Evolutionary conservation across 2,797 vertebrate genomes (phyloP), one percentile per base, ranked within the genome.

Genomic region (Alectoris magna): DNA sequence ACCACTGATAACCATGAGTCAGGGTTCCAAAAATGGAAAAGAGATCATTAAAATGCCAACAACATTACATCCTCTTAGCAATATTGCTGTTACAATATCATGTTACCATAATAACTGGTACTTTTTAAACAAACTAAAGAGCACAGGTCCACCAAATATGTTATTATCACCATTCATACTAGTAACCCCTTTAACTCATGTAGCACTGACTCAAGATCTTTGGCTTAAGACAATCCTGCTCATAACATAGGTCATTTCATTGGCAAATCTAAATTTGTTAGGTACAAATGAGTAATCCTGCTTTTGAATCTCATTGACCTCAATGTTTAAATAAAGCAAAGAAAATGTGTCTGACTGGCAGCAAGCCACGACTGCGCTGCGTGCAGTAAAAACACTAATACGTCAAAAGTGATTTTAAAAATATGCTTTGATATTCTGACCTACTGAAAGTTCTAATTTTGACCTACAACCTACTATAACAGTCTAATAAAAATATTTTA

Each of bases 291-390:
- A 93, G 91, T 92, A 94, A 92, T 92, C 51, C 46, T 84, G 24
- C 84, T 77, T 71, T 4, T 18, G 82, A 87, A 93, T 94, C 89
- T 95, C 84, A 86, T 84, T 94, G 91, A 96, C 91, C 87, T 94
- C 85, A 48, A 72, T 84, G 87, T 92, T 73, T 93, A 96, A 94
- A 95, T 91, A 95, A 92, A 83, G 82, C 66, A 77, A 93, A 53
- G 31, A 91, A 85, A 94, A 92, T 78, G 76, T 70, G 63, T 75
- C 82, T 93, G 73, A 69, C 85, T 90, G 95, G 94, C 95, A 92
- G 84, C 38, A 83, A 91, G 73, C 91, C 92, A 90, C 55, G 36
- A 49, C 73, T 1, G 0, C 56, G 38, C 84, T 85, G 43, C 31
- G 66, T 75, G 62, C 89, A 93, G 85, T 89, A 92, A 91, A 90